These are phyloP conservation scores for Osmoderma eremita DNA, from an alignment of 2,888 invertebrate genomes.

Conservation along the genomic window DNA sequence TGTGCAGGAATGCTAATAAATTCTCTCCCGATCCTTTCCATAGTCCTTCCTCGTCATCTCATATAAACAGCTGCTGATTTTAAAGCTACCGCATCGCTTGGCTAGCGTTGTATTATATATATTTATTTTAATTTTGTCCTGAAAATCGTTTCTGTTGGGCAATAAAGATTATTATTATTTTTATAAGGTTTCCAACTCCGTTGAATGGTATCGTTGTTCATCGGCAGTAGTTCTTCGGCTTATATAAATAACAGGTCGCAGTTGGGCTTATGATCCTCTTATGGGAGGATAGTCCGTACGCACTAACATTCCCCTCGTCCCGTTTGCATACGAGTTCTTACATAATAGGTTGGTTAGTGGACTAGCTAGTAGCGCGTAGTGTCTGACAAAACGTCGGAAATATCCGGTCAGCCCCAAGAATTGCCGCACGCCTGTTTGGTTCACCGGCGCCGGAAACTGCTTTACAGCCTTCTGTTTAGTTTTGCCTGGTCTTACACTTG, in stretches of 20 bases:
- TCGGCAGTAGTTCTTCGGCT: background rate
- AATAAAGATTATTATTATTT: no score
- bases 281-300: background rate
- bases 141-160: no score
- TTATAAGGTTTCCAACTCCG: background rate
- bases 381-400: background rate
- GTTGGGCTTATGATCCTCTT: background rate
- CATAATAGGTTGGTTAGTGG: background rate
- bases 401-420: background rate
- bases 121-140: no score
- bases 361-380: background rate
- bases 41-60: no score
- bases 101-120: no score
- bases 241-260: background rate
- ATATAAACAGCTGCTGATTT: no score
- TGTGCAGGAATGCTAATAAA: no score
- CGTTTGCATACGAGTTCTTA: background rate
- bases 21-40: no score
- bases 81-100: no score
- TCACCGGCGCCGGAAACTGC: background rate
- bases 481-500: background rate
- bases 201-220: background rate
- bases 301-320: background rate
- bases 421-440: background rate
- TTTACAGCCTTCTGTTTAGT: no score